Conservation (phyloP, 2,888 invertebrate genomes). For the Heliconius ismenius region DNA sequence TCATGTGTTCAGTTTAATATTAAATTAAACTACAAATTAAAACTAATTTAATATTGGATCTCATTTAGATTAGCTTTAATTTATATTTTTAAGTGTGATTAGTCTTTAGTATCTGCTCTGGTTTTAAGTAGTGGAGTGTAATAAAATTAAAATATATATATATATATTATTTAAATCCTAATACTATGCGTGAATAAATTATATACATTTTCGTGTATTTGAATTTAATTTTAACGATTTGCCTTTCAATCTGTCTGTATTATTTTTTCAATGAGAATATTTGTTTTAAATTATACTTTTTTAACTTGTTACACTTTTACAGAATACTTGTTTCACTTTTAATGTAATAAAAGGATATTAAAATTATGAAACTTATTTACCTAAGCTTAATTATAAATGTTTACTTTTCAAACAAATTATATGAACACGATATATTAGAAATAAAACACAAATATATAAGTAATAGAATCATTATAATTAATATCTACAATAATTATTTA, state of each 20-base stretch:
- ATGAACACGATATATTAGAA: neutral
- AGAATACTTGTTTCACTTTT: too few species aligned
- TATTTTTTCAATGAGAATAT: too few species aligned
- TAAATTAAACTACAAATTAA: neutral
- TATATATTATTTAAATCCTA: neutral
- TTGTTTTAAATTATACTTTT: too few species aligned
- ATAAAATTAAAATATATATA: neutral
- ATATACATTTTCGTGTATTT: neutral
- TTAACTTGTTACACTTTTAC: too few species aligned
- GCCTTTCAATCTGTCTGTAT: too few species aligned
- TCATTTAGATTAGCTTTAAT: neutral
- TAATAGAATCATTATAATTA: conserved; percentile 40
- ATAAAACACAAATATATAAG: conserved; percentile 41
- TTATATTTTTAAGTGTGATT: neutral
- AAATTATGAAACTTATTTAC: too few species aligned
- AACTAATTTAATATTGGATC: neutral
- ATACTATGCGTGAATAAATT: neutral
- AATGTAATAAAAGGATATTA: too few species aligned
- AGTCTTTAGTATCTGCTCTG: conserved; percentile 4
- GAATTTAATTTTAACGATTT: neutral
- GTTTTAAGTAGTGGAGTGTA: conserved; percentile 7
- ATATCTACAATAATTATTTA: conserved; percentile 57
- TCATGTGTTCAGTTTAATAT: conserved; percentile 51
- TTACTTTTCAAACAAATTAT: neutral
- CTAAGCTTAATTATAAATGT: neutral